phyloP scores from a whole-genome alignment of 2,113 vertebrate species.

The Toxotes chatareus region DNA sequence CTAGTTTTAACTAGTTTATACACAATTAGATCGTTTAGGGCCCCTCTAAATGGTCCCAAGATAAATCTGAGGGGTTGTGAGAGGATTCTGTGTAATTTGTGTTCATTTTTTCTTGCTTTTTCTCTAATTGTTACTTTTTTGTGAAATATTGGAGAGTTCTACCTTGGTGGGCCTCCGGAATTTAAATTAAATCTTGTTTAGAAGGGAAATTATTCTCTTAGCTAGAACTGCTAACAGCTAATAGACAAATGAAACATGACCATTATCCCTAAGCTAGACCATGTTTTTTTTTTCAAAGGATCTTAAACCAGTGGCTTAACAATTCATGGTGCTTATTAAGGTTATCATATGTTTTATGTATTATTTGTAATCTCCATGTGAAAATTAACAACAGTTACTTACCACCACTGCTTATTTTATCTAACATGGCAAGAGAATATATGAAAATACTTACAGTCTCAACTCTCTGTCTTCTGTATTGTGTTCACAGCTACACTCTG shows the following conservation, averaged over 20 bases:
- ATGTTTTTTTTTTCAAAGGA: neutral
- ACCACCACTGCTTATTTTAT: neutral
- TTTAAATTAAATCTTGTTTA: neutral
- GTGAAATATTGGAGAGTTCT: neutral
- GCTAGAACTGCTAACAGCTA: neutral
- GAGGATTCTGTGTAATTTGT: too few relatives aligned
- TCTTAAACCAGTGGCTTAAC: neutral
- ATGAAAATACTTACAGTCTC: slow-evolving; percentile 11
- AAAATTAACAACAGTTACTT: neutral
- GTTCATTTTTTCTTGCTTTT: too few relatives aligned
- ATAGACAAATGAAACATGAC: neutral
- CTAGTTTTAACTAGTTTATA: too few relatives aligned
- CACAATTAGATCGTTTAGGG: too few relatives aligned
- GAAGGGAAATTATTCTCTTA: neutral
- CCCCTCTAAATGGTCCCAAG: too few relatives aligned
- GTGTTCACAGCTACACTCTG: slow-evolving; percentile 86
- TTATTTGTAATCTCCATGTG: neutral
- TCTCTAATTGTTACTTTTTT: neutral
- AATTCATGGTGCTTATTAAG: neutral
- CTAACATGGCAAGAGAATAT: neutral
- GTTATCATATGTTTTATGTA: too few relatives aligned
- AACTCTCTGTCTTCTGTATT: slow-evolving; percentile 5
- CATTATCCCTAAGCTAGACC: neutral
- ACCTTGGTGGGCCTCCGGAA: neutral
- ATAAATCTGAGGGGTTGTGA: too few relatives aligned